These are phyloP conservation scores for Heliocidaris tuberculata DNA, from an alignment of 35 echinoderm and acorn worm species.

Conservation along the genomic window DNA sequence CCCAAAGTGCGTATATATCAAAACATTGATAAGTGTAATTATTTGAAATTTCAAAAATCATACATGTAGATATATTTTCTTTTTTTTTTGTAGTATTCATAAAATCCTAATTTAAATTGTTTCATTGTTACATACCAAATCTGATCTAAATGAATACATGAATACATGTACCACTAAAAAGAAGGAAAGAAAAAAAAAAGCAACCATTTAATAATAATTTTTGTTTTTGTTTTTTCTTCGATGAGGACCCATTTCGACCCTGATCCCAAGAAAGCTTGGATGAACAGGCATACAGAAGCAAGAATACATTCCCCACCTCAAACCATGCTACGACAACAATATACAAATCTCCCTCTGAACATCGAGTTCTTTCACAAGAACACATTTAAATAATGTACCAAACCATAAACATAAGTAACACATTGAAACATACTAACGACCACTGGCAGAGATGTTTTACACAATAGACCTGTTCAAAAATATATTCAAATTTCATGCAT, in stretches of 20 bases:
- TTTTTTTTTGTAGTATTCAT: no score
- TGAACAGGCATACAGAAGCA: constrained; percentile 22
- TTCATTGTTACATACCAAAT: no score
- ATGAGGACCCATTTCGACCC: constrained; percentile 12
- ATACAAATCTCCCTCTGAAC: neutral
- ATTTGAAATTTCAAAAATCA: neutral
- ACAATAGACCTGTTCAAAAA: no score
- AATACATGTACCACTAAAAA: no score
- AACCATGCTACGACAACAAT: neutral
- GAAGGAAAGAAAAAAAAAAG: no score
- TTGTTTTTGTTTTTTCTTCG: neutral
- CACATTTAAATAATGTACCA: neutral
- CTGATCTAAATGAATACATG: no score
- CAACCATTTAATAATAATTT: neutral
- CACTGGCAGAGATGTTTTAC: no score
- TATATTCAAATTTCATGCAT: no score
- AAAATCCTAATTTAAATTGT: no score
- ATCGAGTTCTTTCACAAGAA: neutral
- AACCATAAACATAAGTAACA: neutral
- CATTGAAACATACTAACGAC: neutral
- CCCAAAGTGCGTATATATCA: neutral
- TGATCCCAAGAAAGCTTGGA: constrained; percentile 41
- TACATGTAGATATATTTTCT: no score
- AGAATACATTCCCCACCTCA: neutral
- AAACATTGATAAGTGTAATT: neutral